A percentile compares a stretch with the other conserved stretches of the same genome.
Conservation (phyloP, 2,888 invertebrate species). For the Drosophila mercatorum region DNA sequence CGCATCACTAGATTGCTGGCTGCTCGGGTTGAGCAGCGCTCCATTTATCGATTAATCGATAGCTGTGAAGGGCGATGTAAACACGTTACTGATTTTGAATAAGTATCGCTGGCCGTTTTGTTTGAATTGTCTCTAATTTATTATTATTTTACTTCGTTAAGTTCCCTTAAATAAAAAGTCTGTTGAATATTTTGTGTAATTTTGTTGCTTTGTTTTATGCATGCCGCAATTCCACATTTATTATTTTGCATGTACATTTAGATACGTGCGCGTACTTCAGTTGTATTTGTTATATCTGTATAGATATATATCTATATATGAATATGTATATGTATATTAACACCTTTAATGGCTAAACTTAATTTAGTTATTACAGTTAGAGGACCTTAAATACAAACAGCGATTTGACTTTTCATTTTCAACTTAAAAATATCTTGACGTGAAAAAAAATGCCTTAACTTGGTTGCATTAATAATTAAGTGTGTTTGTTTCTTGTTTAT, state of each 20-base stretch:
- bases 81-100: neutral
- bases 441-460: slow-evolving; percentile 57
- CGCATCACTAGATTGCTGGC: neutral
- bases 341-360: slow-evolving; percentile 67
- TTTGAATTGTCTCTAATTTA: neutral
- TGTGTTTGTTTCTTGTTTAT: neutral
- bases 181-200: neutral
- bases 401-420: slow-evolving; percentile 40
- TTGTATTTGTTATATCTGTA: slow-evolving; percentile 7
- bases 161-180: neutral
- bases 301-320: slow-evolving; percentile 6
- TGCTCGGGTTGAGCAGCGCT: neutral
- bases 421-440: slow-evolving; percentile 34
- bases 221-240: slow-evolving; percentile 47
- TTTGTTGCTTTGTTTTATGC: slow-evolving; percentile 17
- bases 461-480: slow-evolving; percentile 30
- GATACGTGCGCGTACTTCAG: slow-evolving; percentile 7
- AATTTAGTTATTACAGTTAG: slow-evolving; percentile 60
- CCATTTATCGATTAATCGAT: slow-evolving; percentile 10
- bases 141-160: neutral
- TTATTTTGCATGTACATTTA: slow-evolving; percentile 26
- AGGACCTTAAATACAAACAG: slow-evolving; percentile 62
- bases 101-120: neutral
- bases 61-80: neutral
- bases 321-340: slow-evolving; percentile 43